Conservation (phyloP, 2,797 vertebrate species). For the Rhynchotus rufescens region DNA sequence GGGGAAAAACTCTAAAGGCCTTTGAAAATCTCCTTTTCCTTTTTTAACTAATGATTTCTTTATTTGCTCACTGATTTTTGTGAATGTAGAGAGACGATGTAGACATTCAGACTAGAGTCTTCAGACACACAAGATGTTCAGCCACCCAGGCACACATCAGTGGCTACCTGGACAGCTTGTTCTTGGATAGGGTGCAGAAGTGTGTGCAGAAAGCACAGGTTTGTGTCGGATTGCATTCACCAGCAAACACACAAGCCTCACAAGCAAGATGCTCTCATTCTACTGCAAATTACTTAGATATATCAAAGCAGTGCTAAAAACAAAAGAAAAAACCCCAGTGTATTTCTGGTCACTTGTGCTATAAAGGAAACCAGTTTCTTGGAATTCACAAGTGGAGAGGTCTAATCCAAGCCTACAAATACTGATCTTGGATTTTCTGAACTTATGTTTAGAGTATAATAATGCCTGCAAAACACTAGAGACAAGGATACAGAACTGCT, state of each 20-base stretch:
- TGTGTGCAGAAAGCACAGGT: neutral
- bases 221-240: neutral
- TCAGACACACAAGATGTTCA: neutral
- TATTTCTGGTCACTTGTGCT: constrained; percentile 42
- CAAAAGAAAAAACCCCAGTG: neutral
- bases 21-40: neutral
- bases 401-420: constrained; percentile 13
- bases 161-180: constrained; percentile 18
- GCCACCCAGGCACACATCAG: neutral
- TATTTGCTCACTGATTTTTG: constrained; percentile 13
- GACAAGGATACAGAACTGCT: neutral
- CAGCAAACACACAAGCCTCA: constrained; percentile 12
- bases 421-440: constrained; percentile 21
- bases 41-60: neutral
- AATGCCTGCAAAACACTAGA: neutral
- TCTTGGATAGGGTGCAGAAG: neutral
- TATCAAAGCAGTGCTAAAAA: constrained; percentile 43
- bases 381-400: neutral
- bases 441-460: constrained; percentile 16
- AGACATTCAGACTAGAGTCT: neutral
- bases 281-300: constrained; percentile 40
- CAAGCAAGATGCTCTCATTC: neutral
- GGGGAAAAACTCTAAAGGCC: constrained; percentile 5
- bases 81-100: neutral
- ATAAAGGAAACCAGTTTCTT: constrained; percentile 33